Conservation (phyloP, 2,113 vertebrate species). For the Oncorhynchus nerka region DNA sequence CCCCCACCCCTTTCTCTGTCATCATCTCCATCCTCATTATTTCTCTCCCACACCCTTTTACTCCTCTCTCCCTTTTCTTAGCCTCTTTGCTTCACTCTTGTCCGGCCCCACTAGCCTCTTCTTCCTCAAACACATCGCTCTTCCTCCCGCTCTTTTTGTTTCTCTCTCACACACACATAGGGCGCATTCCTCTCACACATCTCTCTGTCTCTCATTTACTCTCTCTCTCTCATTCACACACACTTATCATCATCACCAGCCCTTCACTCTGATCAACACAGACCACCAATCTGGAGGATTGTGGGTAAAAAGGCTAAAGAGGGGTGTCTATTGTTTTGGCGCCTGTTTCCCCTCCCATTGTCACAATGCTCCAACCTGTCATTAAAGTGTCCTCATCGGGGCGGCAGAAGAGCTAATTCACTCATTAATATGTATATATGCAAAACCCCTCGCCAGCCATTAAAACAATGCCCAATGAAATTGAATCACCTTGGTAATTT, state of each 20-base stretch:
- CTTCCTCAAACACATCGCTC: constrained; percentile 6
- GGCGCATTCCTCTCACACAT: too few species aligned
- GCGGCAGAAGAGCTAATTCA: constrained; percentile 53
- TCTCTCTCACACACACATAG: background rate
- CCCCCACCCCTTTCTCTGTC: background rate
- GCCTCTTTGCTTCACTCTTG: background rate
- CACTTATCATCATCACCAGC: constrained; percentile 39
- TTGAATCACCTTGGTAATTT: constrained; percentile 52
- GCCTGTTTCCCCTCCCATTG: constrained; percentile 10
- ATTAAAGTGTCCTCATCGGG: constrained; percentile 33
- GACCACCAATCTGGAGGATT: constrained; percentile 39
- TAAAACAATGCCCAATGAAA: constrained; percentile 62
- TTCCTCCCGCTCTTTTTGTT: background rate
- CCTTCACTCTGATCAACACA: constrained; percentile 55
- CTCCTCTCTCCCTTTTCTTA: background rate
- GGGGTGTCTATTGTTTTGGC: constrained; percentile 42
- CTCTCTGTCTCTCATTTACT: too few species aligned
- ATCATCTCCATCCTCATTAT: background rate
- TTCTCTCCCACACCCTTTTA: background rate
- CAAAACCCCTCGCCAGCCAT: constrained; percentile 51
- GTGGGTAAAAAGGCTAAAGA: constrained; percentile 23
- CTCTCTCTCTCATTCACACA: too few species aligned
- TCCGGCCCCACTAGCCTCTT: background rate
- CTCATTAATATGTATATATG: constrained; percentile 71
- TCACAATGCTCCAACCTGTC: constrained; percentile 35